Evolutionary conservation across 2,888 invertebrate species (phyloP).

Genomic region (Metallyticus violacea): DNA sequence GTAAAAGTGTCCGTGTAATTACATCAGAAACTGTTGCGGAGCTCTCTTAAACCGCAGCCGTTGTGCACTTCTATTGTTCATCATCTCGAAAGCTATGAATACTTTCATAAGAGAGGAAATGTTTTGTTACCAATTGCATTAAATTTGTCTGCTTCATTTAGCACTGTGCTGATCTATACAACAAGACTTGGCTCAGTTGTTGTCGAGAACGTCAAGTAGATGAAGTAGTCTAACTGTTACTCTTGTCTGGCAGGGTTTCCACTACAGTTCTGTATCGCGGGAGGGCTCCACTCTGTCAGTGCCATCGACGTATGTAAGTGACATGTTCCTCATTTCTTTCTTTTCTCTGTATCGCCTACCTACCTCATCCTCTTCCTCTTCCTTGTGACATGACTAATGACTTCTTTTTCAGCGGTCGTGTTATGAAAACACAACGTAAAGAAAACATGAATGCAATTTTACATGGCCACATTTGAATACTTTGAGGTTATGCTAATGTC

Average conservation of each 20-base stretch:
- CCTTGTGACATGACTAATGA: background rate
- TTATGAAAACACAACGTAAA: too few species aligned
- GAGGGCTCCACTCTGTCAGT: conserved; percentile 81
- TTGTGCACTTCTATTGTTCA: too few species aligned
- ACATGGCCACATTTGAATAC: background rate
- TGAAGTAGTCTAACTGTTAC: background rate
- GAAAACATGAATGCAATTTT: background rate
- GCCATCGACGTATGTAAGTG: conserved; percentile 67
- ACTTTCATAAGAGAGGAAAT: too few species aligned
- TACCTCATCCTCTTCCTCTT: background rate
- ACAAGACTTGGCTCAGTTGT: background rate
- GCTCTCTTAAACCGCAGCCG: too few species aligned
- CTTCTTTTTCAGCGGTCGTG: background rate
- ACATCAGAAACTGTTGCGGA: too few species aligned
- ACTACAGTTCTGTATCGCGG: conserved; percentile 59
- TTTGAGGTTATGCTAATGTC: too few species aligned
- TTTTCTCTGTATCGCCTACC: background rate
- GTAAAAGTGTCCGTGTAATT: too few species aligned
- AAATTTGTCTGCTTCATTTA: too few species aligned
- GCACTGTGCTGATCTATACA: too few species aligned
- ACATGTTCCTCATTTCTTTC: background rate
- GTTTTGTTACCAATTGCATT: too few species aligned
- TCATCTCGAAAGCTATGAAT: too few species aligned
- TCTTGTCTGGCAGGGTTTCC: conserved; percentile 51
- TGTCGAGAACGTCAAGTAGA: background rate